A percentile compares a stretch with the other conserved stretches of the same genome.
These are phyloP conservation scores for Ancistrus triradiatus DNA, from an alignment of 2,113 vertebrate genomes.

Conservation along the genomic window DNA sequence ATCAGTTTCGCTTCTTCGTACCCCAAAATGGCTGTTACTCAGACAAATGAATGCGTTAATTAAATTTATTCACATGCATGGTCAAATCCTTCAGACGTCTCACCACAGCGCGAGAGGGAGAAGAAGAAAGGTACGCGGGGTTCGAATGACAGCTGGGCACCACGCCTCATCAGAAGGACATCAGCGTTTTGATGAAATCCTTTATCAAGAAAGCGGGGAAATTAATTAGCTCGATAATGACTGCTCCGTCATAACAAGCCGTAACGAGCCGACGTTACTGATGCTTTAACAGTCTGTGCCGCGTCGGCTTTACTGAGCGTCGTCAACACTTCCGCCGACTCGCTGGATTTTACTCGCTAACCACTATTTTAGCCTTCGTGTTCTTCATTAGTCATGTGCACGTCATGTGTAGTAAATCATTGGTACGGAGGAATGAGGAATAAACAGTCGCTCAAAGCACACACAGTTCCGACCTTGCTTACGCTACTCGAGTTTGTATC, in stretches of 20 bases:
- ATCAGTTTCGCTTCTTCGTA: no score
- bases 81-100: slow-evolving; percentile 23
- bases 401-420: not conserved
- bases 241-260: slow-evolving; percentile 30
- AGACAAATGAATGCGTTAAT: slow-evolving; percentile 10
- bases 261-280: slow-evolving; percentile 15
- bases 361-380: not conserved
- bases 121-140: slow-evolving; percentile 23
- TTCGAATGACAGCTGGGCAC: slow-evolving; percentile 30
- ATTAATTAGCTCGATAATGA: slow-evolving; percentile 41
- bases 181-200: slow-evolving; percentile 38
- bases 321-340: slow-evolving; percentile 4
- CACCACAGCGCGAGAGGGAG: not conserved
- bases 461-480: slow-evolving; percentile 6
- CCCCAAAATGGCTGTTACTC: no score
- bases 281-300: slow-evolving; percentile 25
- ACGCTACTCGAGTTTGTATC: not conserved
- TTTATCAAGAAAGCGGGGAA: slow-evolving; percentile 37
- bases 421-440: not conserved
- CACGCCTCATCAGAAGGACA: slow-evolving; percentile 33
- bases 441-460: slow-evolving; percentile 19
- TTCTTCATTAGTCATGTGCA: not conserved
- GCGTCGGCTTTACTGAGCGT: slow-evolving; percentile 23
- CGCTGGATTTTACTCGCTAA: not conserved
- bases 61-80: slow-evolving; percentile 5